phyloP scores from a whole-genome alignment of 2,797 vertebrate species.

The Hippoglossus hippoglossus region DNA sequence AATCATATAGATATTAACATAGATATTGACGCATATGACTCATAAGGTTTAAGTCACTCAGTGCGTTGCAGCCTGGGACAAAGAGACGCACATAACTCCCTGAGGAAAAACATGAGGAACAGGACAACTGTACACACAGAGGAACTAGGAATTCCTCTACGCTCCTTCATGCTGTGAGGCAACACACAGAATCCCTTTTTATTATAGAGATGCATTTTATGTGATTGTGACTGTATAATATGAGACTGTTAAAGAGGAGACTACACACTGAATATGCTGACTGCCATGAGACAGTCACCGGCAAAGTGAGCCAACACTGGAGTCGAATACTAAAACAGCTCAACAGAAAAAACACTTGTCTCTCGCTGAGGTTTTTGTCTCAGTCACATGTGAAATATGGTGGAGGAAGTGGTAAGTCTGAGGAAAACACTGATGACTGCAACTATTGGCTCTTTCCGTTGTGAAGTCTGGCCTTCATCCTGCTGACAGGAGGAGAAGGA shows the following conservation, averaged over 20 bases:
- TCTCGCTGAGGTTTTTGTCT: background rate
- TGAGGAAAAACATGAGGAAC: background rate
- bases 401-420: background rate
- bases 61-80: background rate
- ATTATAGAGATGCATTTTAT: background rate
- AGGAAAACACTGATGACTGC: slow-evolving; percentile 7
- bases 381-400: background rate
- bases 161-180: background rate
- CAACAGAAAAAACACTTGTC: background rate
- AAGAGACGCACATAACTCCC: background rate
- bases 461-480: background rate
- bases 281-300: background rate
- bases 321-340: background rate
- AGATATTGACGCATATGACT: too few relatives aligned
- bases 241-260: background rate
- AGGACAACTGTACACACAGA: background rate
- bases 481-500: slow-evolving; percentile 1
- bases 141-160: background rate
- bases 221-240: background rate
- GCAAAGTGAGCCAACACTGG: background rate
- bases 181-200: background rate
- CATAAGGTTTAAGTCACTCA: too few relatives aligned
- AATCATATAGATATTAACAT: too few relatives aligned
- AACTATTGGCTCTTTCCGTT: background rate
- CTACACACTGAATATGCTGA: background rate